Percentiles rank a stretch among this genome's conserved stretches.
phyloP scores from a whole-genome alignment of 1,140 invertebrate genomes.

The Metaphire vulgaris region DNA sequence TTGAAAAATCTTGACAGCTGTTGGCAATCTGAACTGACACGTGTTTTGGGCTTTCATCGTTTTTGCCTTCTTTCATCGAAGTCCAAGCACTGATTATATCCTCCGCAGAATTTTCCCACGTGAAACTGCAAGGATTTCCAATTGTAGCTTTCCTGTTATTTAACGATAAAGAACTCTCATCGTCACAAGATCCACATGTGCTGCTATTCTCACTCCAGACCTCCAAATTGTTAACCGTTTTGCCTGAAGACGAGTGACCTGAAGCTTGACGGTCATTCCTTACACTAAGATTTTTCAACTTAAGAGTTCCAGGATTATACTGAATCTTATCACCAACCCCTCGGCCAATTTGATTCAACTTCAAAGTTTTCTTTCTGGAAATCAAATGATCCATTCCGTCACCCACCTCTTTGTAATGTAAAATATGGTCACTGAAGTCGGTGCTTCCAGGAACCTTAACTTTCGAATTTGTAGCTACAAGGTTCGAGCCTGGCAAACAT shows the following conservation, averaged over 20 bases:
- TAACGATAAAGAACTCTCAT: no score
- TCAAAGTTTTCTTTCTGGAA: background rate
- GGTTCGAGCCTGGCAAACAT: background rate
- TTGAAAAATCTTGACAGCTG: no score
- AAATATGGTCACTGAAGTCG: background rate
- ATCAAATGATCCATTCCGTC: background rate
- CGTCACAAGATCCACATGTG: no score
- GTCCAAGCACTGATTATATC: background rate
- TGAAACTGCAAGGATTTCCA: no score
- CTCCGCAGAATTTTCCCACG: background rate
- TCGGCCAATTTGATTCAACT: background rate
- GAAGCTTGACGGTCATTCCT: no score
- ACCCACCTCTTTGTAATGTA: background rate
- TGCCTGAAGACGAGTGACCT: no score
- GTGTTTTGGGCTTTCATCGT: background rate
- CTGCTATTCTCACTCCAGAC: no score
- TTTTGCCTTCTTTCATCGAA: background rate
- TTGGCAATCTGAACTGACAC: background rate
- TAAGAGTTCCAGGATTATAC: no score
- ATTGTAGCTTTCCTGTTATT: no score
- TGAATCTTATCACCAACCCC: background rate
- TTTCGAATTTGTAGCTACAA: background rate
- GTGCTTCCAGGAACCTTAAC: background rate
- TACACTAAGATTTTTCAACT: no score
- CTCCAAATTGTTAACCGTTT: no score